Evolutionary conservation across 2,888 invertebrate species (phyloP), one percentile per base, ranked within the genome.

Genomic region (Omphaloscelis lunosa): DNA sequence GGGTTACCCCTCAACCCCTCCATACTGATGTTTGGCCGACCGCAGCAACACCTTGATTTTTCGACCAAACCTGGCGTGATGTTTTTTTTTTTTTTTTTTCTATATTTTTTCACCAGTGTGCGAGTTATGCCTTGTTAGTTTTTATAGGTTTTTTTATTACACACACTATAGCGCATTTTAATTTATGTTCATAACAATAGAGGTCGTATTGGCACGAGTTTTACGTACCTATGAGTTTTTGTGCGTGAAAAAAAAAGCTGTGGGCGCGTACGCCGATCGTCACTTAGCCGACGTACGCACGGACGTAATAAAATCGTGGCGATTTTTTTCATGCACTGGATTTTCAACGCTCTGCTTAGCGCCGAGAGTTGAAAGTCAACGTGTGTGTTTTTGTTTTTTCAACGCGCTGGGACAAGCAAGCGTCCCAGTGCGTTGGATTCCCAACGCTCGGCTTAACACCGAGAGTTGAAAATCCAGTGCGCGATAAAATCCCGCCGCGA

Each of bases 41-140:
- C 89, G 86, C 88, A 89, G 89, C 72, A 89, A 92, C 93, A 94
- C 95, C 94, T 94, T 95, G 95, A 95, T 95, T 95, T 94, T 93
- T 93, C 89, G 92, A 92, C 91, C 89, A 88, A 91, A 92, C 92
- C 92, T 91, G 45, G 89, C 90, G 90, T 91, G 89, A 89, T 89
- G 84, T n/a, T n/a, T n/a, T n/a, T n/a, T n/a, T n/a, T 75, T 79
- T 80, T 80, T 80, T 79, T 86, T 79, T 86, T 83, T 77, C 53
- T 5, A 61, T 72, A 45, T 62, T 68, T 72, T 79, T 80, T 85
- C 71, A 85, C 77, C 71, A 67, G 45, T 77, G 59, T 74, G 76
- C 77, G 72, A 82, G 80, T 78, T 83, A 75, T 80, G 72, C 72
- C 75, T 80, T 78, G 79, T 86, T 87, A 88, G 79, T 76, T 85